Percentiles rank a stretch among this genome's conserved stretches.
Evolutionary conservation across 2,888 invertebrate genomes (phyloP).

Genomic region (Macrosoma leucophasiata): DNA sequence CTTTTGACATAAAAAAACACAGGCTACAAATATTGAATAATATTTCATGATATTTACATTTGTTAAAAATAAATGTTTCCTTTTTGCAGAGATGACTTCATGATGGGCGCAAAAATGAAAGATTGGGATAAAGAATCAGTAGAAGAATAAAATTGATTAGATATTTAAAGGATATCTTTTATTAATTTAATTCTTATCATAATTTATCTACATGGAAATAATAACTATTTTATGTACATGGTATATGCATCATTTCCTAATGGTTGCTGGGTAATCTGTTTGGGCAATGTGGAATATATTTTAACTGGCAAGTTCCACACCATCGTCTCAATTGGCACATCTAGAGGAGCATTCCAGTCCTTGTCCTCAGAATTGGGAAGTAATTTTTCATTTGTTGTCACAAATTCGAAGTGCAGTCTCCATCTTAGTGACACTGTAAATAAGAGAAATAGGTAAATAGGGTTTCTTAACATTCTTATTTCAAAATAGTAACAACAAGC

Average conservation of each 20-base stretch:
- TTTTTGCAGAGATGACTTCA: slow-evolving; percentile 86
- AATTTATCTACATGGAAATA: slow-evolving; percentile 7
- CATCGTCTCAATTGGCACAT: slow-evolving; percentile 97
- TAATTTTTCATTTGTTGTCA: slow-evolving; percentile 84
- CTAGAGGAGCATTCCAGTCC: slow-evolving; percentile 89
- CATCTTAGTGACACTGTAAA: slow-evolving; percentile 89
- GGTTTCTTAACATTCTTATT: no score
- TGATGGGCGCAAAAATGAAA: slow-evolving; percentile 91
- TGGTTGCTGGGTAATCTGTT: slow-evolving; percentile 83
- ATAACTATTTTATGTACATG: slow-evolving; percentile 41
- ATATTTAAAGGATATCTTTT: slow-evolving; percentile 20
- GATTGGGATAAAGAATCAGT: slow-evolving; percentile 90
- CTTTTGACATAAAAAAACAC: no score
- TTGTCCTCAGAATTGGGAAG: slow-evolving; percentile 74
- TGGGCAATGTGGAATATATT: slow-evolving; percentile 93
- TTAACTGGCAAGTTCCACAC: slow-evolving; percentile 98
- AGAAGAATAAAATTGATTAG: slow-evolving; percentile 48
- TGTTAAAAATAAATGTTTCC: slow-evolving; percentile 5
- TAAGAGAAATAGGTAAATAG: no score
- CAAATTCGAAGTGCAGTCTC: slow-evolving; percentile 98
- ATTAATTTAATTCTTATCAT: slow-evolving; percentile 22
- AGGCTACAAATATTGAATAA: no score
- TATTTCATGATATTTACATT: no score
- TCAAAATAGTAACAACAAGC: no score
- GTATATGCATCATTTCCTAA: slow-evolving; percentile 65